Conservation (phyloP, 2,888 invertebrate species). For the Parochlus steinenii region DNA sequence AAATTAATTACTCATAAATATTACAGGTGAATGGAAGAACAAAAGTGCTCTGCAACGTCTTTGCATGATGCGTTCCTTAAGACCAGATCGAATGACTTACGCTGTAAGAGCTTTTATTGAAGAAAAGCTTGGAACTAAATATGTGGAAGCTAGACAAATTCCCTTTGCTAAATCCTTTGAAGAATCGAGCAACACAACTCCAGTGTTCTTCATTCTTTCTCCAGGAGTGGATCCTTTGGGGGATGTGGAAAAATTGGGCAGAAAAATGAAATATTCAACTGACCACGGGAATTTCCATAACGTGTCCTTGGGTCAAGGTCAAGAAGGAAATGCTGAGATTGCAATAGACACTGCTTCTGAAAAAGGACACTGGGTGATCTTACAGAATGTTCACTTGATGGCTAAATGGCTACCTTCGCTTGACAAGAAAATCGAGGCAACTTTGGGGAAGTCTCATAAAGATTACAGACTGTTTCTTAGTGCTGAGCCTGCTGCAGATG, state of each 20-base stretch:
- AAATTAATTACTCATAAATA: too few relatives aligned
- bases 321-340: conserved; percentile 79
- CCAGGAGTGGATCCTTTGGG: conserved; percentile 89
- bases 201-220: conserved; percentile 86
- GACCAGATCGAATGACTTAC: conserved; percentile 70
- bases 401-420: conserved; percentile 72
- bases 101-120: conserved; percentile 58
- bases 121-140: conserved; percentile 73
- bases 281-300: conserved; percentile 79
- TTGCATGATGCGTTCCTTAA: conserved; percentile 80
- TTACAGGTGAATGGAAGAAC: conserved; percentile 94
- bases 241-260: conserved; percentile 78
- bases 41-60: conserved; percentile 69
- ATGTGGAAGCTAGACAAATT: conserved; percentile 59
- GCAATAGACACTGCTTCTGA: conserved; percentile 62
- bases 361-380: conserved; percentile 81
- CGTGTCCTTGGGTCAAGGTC: conserved; percentile 87
- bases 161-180: conserved; percentile 71
- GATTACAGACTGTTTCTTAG: conserved; percentile 63
- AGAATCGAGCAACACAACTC: conserved; percentile 69
- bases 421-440: conserved; percentile 82
- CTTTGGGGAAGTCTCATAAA: conserved; percentile 45
- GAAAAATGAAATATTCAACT: conserved; percentile 57
- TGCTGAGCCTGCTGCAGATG: conserved; percentile 66
- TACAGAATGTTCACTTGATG: conserved; percentile 87